Conservation (phyloP, 92 coral and sea anemone species). For the Plumapathes pennacea region DNA sequence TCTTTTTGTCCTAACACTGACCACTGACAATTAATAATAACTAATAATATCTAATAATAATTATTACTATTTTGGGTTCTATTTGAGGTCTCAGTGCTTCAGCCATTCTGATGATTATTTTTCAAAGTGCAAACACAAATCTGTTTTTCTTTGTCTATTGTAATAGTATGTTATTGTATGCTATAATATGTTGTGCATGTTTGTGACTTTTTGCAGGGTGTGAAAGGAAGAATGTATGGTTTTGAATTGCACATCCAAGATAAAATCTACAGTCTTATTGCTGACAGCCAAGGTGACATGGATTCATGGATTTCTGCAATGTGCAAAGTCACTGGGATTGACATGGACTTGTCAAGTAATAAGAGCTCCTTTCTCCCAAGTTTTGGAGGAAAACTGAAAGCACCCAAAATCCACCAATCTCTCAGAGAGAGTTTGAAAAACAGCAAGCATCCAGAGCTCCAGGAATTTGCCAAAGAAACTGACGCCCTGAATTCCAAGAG, state of each 20-base stretch:
- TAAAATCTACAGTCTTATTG: constrained; percentile 87
- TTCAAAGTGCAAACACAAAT: too few species aligned
- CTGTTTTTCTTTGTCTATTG: not conserved
- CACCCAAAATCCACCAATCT: constrained; percentile 63
- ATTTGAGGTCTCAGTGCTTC: too few species aligned
- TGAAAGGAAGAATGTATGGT: constrained; percentile 96
- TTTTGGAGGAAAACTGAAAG: constrained; percentile 66
- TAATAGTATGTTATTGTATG: not conserved
- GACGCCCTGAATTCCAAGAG: constrained; percentile 89
- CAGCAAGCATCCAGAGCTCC: constrained; percentile 90
- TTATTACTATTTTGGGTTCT: too few species aligned
- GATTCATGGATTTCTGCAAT: constrained; percentile 88
- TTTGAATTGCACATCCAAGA: constrained; percentile 98
- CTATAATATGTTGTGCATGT: not conserved
- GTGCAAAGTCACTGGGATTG: constrained; percentile 96
- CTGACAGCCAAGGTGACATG: constrained; percentile 97
- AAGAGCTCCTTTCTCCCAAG: constrained; percentile 51
- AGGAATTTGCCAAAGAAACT: constrained; percentile 95
- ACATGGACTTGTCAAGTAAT: constrained; percentile 74
- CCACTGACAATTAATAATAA: too few species aligned
- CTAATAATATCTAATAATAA: too few species aligned
- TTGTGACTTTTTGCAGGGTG: constrained; percentile 62
- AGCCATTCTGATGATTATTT: not conserved
- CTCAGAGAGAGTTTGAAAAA: constrained; percentile 89
- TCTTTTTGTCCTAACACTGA: too few species aligned